Evolutionary conservation across 2,797 vertebrate species (phyloP), one percentile per base, ranked within the genome.

Genomic region (Salarias fasciatus): DNA sequence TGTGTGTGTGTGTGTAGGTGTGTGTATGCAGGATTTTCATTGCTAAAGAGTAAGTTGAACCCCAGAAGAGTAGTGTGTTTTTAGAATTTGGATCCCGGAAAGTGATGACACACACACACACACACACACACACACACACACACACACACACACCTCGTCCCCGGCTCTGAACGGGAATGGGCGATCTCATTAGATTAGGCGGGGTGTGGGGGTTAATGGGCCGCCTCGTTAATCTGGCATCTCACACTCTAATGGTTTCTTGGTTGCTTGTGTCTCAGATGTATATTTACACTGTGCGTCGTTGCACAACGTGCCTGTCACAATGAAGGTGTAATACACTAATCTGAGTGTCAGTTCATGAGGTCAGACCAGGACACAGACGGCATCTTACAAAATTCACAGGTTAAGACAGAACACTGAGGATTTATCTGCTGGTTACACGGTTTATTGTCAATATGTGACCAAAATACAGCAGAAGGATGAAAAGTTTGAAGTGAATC

Each of bases 141-240:
- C 33, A 35, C 2, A 35, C 33, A 35, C 33, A 35, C 6, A 35
- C 33, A 24, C 18, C 18, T 24, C 35, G 9, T 1, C 33, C 24
- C 14, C 6, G 40, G 40, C 18, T 14, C 11, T 53, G 44, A 52
- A 63, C 44, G 38, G 53, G 46, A 63, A 61, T 61, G 49, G 58
- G 55, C 44, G 33, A 63, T 63, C 29, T 74, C 47, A 72, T 82
- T 68, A 62, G 59, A 77, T 75, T 75, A 70, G 31, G 63, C 50
- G 63, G 66, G 69, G 67, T 82, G 77, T 77, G 74, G 75, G 75
- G 41, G 53, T 72, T 57, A 72, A 46, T 61, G 68, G 63, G 65
- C 69, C 58, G n/a, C 53, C 46, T 79, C 52, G 65, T 71, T 77
- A 66, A 60, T 73, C 75, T 70, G 13, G 54, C n/a, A 60, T 73